Percentiles rank a stretch among this genome's conserved stretches.
Conservation (phyloP, 2,113 vertebrate species). For the Laticauda colubrina region DNA sequence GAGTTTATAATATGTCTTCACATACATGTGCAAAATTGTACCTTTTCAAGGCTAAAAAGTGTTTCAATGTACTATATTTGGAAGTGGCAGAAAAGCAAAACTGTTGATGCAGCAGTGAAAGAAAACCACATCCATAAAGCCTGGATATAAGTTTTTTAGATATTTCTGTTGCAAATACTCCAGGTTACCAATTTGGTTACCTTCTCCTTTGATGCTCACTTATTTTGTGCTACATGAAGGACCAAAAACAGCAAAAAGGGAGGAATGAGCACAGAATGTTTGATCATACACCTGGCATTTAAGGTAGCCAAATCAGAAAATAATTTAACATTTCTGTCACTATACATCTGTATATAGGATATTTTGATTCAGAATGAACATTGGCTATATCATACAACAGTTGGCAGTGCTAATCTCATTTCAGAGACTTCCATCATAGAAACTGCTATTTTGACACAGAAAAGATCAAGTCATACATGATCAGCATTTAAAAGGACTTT, state of each 20-base stretch:
- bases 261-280: neutral
- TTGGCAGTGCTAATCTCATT: neutral
- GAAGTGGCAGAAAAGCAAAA: neutral
- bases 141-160: neutral
- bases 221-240: neutral
- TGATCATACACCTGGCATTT: neutral
- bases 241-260: neutral
- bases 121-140: neutral
- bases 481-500: neutral
- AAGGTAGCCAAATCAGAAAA: neutral
- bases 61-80: neutral
- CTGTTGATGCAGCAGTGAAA: neutral
- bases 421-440: neutral
- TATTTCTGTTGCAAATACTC: neutral
- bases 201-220: neutral
- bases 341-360: neutral
- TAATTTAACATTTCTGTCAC: neutral
- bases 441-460: neutral
- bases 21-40: neutral
- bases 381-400: neutral
- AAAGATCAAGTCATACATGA: neutral
- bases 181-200: neutral
- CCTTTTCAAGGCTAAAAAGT: neutral
- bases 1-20: neutral
- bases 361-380: neutral